These are phyloP conservation scores for Cotesia chilonis DNA, from an alignment of 1,140 invertebrate genomes.

Conservation along the genomic window DNA sequence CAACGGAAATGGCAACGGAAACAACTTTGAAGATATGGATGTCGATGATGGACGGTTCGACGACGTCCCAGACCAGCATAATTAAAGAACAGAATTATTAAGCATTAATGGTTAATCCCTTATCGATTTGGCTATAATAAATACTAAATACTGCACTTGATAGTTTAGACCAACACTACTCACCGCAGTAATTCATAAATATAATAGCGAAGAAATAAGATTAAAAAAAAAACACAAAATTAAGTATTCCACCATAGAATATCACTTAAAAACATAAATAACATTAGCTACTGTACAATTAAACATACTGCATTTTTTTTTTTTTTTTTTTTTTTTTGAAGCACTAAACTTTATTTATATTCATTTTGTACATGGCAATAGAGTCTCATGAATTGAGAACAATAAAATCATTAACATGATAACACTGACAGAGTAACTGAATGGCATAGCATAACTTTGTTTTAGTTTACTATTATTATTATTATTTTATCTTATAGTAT, in stretches of 20 bases:
- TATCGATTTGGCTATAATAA: conserved; percentile 30
- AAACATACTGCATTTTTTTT: conserved; percentile 33
- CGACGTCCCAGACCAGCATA: conserved; percentile 65
- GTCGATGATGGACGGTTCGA: conserved; percentile 69
- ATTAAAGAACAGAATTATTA: conserved; percentile 44
- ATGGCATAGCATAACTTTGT: neutral
- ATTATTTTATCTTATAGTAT: neutral
- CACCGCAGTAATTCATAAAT: conserved; percentile 31
- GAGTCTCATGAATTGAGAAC: conserved; percentile 49
- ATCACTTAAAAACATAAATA: neutral
- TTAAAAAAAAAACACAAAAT: neutral
- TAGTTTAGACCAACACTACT: neutral
- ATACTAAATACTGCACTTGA: conserved; percentile 11
- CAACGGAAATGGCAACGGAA: conserved; percentile 28
- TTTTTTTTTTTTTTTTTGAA: conserved; percentile 16
- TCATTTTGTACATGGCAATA: conserved; percentile 61
- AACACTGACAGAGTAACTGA: conserved; percentile 3
- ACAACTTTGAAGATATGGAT: conserved; percentile 63
- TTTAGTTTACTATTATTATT: conserved; percentile 2
- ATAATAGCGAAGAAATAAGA: too few relatives aligned
- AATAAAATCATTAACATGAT: conserved; percentile 50
- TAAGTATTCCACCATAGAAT: neutral
- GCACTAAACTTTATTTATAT: conserved; percentile 61
- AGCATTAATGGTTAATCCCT: neutral
- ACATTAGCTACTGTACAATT: conserved; percentile 11